phyloP scores from a whole-genome alignment of 2,113 vertebrate genomes.

The Puffinus mauretanicus region DNA sequence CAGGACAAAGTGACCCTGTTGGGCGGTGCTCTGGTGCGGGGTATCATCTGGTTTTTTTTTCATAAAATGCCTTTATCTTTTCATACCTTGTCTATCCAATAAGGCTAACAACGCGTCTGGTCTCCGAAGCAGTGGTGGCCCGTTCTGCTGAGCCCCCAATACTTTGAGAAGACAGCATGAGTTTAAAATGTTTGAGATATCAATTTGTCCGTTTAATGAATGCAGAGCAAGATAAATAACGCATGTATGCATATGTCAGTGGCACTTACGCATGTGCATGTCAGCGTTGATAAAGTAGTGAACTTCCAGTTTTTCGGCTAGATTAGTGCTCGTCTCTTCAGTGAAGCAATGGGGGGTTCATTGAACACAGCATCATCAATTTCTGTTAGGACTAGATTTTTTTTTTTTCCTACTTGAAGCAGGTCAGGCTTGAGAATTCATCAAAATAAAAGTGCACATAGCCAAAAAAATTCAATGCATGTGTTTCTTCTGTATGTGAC shows the following conservation, averaged over 20 bases:
- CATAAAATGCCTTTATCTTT: not conserved
- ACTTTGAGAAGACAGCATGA: not conserved
- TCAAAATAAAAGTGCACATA: not conserved
- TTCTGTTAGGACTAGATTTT: not conserved
- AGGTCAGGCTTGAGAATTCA: not conserved
- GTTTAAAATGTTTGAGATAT: slow-evolving; percentile 4
- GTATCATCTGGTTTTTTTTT: not conserved
- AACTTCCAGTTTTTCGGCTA: not conserved
- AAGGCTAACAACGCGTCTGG: not conserved
- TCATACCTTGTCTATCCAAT: no score
- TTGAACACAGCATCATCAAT: not conserved
- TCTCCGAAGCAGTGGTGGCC: not conserved
- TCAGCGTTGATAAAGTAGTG: slow-evolving; percentile 11
- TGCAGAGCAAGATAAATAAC: slow-evolving; percentile 48
- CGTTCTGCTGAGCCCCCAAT: not conserved
- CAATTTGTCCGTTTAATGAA: slow-evolving; percentile 48
- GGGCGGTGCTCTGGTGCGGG: not conserved
- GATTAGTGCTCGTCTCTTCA: not conserved
- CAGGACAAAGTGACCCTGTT: not conserved
- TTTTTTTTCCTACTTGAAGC: not conserved
- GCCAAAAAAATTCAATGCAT: not conserved
- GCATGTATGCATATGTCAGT: slow-evolving; percentile 17
- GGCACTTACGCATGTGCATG: slow-evolving; percentile 34
- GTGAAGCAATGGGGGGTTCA: not conserved
- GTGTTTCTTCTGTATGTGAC: not conserved